Percentiles rank a stretch among this genome's conserved stretches.
Evolutionary conservation across 2,888 invertebrate species (phyloP).

Genomic region (Mesodorylaimus sp.): DNA sequence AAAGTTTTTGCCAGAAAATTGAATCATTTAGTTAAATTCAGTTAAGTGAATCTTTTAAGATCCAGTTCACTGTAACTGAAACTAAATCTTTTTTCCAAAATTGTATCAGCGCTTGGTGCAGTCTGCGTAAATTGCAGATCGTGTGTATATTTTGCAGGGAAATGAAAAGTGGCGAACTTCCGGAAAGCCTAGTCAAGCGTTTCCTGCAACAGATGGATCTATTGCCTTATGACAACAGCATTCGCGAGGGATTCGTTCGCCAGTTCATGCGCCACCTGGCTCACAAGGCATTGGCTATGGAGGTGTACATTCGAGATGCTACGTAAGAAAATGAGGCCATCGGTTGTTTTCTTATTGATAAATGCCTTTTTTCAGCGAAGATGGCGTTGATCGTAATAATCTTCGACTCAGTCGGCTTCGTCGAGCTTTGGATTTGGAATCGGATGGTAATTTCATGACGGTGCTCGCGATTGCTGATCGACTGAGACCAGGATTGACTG

Average conservation of each 20-base stretch:
- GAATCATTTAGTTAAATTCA: too few relatives aligned
- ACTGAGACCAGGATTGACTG: conserved; percentile 19
- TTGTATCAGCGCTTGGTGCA: too few relatives aligned
- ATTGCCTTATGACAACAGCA: conserved; percentile 18
- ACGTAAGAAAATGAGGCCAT: conserved; percentile 10
- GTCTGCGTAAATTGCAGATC: too few relatives aligned
- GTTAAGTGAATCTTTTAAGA: too few relatives aligned
- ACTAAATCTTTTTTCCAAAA: too few relatives aligned
- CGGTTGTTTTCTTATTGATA: not conserved
- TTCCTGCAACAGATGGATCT: conserved; percentile 17
- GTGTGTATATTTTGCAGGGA: too few relatives aligned
- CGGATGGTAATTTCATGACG: conserved; percentile 17
- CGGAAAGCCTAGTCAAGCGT: too few relatives aligned
- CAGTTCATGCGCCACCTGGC: conserved; percentile 21
- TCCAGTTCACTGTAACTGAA: too few relatives aligned
- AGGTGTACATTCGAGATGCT: conserved; percentile 16
- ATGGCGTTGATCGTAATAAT: not conserved
- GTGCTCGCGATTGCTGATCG: conserved; percentile 22
- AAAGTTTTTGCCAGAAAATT: too few relatives aligned
- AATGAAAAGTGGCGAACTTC: too few relatives aligned
- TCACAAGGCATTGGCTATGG: conserved; percentile 19
- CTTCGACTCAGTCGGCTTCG: not conserved
- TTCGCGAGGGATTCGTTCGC: conserved; percentile 17
- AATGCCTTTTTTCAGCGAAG: not conserved
- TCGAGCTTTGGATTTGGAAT: conserved; percentile 11